Conservation (phyloP, 1,140 invertebrate species). For the Protaetia brevitarsis region DNA sequence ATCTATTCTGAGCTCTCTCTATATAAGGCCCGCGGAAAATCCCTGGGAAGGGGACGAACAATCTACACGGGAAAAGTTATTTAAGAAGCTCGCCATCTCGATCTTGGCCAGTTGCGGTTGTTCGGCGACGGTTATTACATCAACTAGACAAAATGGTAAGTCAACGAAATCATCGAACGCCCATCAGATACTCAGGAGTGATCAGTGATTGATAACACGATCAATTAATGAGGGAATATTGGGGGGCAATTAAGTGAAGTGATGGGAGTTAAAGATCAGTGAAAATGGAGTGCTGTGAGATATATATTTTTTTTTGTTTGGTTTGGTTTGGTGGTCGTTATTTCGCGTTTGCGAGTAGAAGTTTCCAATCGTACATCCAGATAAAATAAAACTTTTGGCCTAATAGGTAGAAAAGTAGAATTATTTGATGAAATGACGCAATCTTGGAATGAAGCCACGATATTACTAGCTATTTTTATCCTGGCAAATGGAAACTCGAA, state of each 20-base stretch:
- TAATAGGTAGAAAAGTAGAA: background rate
- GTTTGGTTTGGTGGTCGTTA: background rate
- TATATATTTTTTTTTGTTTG: background rate
- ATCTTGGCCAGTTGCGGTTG: constrained; percentile 42
- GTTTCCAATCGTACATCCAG: background rate
- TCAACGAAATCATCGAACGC: constrained; percentile 11
- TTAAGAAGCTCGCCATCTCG: constrained; percentile 34
- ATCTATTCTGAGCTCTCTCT: constrained; percentile 44
- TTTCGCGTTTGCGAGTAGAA: background rate
- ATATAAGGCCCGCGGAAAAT: constrained; percentile 43
- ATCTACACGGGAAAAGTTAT: constrained; percentile 39
- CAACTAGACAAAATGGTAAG: constrained; percentile 42
- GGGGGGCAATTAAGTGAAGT: too few relatives aligned
- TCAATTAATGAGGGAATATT: too few relatives aligned
- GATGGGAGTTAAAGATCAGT: too few relatives aligned
- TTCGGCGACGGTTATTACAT: constrained; percentile 35
- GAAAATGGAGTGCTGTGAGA: too few relatives aligned
- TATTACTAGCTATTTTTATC: too few relatives aligned
- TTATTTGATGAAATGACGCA: background rate
- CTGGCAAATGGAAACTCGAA: too few relatives aligned
- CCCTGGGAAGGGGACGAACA: constrained; percentile 25
- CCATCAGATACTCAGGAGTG: background rate
- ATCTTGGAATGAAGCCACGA: too few relatives aligned
- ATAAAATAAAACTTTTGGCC: background rate
- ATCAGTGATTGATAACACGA: too few relatives aligned